Evolutionary conservation across 2,113 vertebrate species (phyloP).

Genomic region (Opisthocomus hoazin): DNA sequence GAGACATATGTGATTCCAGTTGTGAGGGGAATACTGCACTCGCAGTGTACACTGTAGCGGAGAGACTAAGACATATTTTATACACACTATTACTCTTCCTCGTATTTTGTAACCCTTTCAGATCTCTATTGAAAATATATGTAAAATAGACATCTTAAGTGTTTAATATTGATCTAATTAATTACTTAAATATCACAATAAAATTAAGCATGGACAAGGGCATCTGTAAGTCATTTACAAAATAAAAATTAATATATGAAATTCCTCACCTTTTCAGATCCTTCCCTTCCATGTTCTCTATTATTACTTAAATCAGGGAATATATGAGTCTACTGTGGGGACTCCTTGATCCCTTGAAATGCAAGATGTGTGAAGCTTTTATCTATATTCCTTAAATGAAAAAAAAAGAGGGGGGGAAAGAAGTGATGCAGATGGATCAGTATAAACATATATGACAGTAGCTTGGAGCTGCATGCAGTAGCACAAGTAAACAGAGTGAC

Average conservation of each 20-base stretch:
- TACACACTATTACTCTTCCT: neutral
- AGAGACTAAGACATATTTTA: neutral
- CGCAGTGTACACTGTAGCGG: neutral
- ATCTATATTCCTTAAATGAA: neutral
- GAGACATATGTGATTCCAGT: accelerated
- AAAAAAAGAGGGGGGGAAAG: neutral
- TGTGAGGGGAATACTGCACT: neutral
- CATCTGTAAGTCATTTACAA: neutral
- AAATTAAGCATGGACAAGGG: neutral
- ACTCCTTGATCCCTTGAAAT: neutral
- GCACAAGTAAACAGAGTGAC: conserved; percentile 56
- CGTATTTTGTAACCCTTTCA: neutral
- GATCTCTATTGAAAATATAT: neutral
- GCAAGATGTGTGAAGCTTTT: conserved; percentile 1
- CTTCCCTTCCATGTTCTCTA: neutral
- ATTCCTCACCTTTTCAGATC: neutral
- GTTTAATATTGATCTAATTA: neutral
- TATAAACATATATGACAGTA: conserved; percentile 57
- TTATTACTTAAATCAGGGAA: neutral
- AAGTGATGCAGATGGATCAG: conserved; percentile 25
- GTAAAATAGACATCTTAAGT: neutral
- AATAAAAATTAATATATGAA: neutral
- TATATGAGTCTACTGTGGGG: neutral
- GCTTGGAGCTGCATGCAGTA: conserved; percentile 50
- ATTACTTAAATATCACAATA: neutral